These are phyloP conservation scores for Pyrochroa serraticornis DNA, from an alignment of 2,888 invertebrate species.

Conservation along the genomic window DNA sequence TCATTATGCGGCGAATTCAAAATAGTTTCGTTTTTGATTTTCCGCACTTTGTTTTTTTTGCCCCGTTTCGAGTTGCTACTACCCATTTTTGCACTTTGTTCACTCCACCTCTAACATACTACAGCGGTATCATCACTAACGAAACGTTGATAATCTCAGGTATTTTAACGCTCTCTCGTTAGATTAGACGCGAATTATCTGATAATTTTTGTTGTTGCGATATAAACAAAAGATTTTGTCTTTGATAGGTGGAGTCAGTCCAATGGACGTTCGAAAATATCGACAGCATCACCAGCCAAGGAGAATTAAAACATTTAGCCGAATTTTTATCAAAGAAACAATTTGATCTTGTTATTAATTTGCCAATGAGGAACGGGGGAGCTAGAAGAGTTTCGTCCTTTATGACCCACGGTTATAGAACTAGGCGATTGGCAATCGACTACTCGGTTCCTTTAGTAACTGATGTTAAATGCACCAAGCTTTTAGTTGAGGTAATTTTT, in stretches of 20 bases:
- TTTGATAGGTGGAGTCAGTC: slow-evolving; percentile 83
- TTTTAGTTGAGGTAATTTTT: slow-evolving; percentile 82
- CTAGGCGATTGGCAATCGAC: slow-evolving; percentile 94
- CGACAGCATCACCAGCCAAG: slow-evolving; percentile 75
- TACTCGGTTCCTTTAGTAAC: slow-evolving; percentile 97
- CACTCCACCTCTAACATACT: too few species aligned
- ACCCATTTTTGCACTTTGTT: slow-evolving; percentile 1
- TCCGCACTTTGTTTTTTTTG: background rate
- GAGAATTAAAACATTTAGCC: slow-evolving; percentile 83
- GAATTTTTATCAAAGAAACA: slow-evolving; percentile 93
- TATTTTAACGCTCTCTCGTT: too few species aligned
- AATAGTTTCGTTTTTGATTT: background rate
- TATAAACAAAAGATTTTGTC: background rate
- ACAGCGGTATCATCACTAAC: too few species aligned
- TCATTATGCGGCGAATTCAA: background rate
- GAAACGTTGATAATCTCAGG: too few species aligned
- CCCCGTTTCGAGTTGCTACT: slow-evolving; percentile 4
- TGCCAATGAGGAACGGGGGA: slow-evolving; percentile 92
- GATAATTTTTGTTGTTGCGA: too few species aligned
- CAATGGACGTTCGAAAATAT: slow-evolving; percentile 98
- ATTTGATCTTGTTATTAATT: slow-evolving; percentile 96
- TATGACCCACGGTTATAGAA: slow-evolving; percentile 93
- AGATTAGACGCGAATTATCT: too few species aligned
- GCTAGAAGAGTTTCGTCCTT: slow-evolving; percentile 92
- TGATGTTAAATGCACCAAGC: slow-evolving; percentile 97